Conservation (phyloP, 2,113 vertebrate genomes). For the Hipposideros armiger region DNA sequence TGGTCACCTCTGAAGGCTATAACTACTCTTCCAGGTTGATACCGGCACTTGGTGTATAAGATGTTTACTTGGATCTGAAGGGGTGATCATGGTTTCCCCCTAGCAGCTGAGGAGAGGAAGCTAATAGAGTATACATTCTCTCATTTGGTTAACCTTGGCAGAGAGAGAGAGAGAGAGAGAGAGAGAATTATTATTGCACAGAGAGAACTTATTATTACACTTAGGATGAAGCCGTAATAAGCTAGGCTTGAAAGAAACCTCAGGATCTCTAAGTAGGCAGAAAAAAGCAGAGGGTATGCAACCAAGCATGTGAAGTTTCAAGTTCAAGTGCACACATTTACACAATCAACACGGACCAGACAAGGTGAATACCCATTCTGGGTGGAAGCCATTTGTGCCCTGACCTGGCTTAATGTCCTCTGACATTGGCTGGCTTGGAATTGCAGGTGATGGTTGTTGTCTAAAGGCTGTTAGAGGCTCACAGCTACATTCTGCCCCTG, state of each 20-base stretch:
- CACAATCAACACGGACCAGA: not conserved
- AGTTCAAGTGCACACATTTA: not conserved
- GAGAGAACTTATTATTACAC: not conserved
- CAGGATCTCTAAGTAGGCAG: not conserved
- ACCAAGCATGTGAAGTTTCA: not conserved
- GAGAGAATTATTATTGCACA: not conserved
- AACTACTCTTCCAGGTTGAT: not conserved
- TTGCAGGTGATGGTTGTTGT: not conserved
- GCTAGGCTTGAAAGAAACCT: constrained; percentile 20
- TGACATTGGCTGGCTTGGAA: not conserved
- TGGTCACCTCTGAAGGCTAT: not conserved
- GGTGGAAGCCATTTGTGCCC: not conserved
- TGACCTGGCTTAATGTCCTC: not conserved
- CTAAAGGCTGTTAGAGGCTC: not conserved
- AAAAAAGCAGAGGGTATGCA: not conserved
- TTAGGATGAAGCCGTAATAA: not conserved
- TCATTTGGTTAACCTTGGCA: not conserved
- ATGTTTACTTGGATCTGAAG: not conserved
- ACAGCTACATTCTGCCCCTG: not conserved
- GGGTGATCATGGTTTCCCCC: not conserved
- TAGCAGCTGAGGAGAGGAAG: not conserved
- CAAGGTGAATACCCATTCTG: not conserved
- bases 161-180: not conserved
- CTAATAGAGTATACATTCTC: not conserved
- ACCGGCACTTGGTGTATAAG: not conserved